A percentile compares a stretch with the other conserved stretches of the same genome.
These are phyloP conservation scores for Mus caroli DNA, from an alignment of 2,797 vertebrate genomes.

Conservation along the genomic window DNA sequence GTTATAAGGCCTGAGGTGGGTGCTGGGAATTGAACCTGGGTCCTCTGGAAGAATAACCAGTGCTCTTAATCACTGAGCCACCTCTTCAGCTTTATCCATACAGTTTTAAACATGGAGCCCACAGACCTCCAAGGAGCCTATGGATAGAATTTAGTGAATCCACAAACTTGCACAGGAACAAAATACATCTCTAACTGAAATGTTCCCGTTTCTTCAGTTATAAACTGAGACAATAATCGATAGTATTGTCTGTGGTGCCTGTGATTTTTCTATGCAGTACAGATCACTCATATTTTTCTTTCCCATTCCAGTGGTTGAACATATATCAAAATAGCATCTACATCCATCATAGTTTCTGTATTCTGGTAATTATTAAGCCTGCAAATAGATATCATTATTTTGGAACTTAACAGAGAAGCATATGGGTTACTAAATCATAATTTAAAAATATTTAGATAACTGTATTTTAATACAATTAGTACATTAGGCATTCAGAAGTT, in stretches of 20 bases:
- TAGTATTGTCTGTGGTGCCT: slow-evolving; percentile 5
- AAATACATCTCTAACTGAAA: neutral
- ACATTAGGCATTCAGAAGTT: slow-evolving; percentile 51
- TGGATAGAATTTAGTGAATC: slow-evolving; percentile 44
- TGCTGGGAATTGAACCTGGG: neutral
- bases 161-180: slow-evolving; percentile 27
- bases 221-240: neutral
- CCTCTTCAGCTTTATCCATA: neutral
- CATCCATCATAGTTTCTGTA: slow-evolving; percentile 3
- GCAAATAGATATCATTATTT: slow-evolving; percentile 33
- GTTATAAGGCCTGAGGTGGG: neutral
- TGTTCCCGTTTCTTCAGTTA: neutral
- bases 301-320: neutral
- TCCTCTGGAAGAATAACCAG: neutral
- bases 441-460: slow-evolving; percentile 45
- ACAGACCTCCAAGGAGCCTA: neutral
- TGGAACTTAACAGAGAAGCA: slow-evolving; percentile 47
- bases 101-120: slow-evolving; percentile 3
- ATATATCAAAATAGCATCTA: slow-evolving; percentile 59
- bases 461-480: slow-evolving; percentile 4
- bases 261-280: slow-evolving; percentile 42
- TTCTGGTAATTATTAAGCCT: slow-evolving; percentile 53
- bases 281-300: slow-evolving; percentile 46
- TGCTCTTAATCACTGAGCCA: neutral
- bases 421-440: slow-evolving; percentile 3